Base-by-base conservation (phyloP, 2,888 invertebrate genomes). In the Pandemis corylana region DNA sequence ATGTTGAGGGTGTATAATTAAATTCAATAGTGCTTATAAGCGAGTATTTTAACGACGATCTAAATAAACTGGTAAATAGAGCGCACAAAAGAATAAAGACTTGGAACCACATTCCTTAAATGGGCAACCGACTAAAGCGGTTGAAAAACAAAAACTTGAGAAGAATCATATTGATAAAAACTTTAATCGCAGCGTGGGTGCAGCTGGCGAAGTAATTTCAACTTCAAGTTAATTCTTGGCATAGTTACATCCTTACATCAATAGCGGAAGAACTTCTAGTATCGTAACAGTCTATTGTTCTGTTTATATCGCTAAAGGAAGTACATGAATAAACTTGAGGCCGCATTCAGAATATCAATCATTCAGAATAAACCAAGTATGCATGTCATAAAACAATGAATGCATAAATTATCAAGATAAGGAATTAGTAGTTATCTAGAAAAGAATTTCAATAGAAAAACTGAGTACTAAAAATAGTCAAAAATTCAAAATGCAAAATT, bases 31-130 rank as follows among this genome's bases (percentile, higher is more conserved):
- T 4, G 28, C 28, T 36, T 36, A 36, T 62, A 41, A 62, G 41
- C 13, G n/a, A 41, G 62, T 5, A 36, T 36, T 41, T 62, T 42
- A 62, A 62, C 41, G n/a, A 62, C 7, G 62, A 66, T 6, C 28
- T 44, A 68, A 69, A 73, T 64, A 74, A 72, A 74, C 69, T 10
- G 15, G 61, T 61, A 69, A 74, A 65, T 74, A 69, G 69, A 69
- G 42, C 74, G 65, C 36, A 53, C n/a, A 53, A 53, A 69, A 65
- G 69, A 20, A 64, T 69, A 46, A 59, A 74, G 51, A 66, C 64
- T n/a, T 49, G 44, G 64, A 68, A 63, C 72, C 72, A 5, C 69
- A 74, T 74, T 65, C 74, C 74, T 49, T 69, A 74, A 65, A 74
- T 65, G 74, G 74, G 20, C 61, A 74, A 74, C 49, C 15, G 65